Evolutionary conservation across 2,113 vertebrate genomes (phyloP).

Genomic region (Andinoacara biseriatus): DNA sequence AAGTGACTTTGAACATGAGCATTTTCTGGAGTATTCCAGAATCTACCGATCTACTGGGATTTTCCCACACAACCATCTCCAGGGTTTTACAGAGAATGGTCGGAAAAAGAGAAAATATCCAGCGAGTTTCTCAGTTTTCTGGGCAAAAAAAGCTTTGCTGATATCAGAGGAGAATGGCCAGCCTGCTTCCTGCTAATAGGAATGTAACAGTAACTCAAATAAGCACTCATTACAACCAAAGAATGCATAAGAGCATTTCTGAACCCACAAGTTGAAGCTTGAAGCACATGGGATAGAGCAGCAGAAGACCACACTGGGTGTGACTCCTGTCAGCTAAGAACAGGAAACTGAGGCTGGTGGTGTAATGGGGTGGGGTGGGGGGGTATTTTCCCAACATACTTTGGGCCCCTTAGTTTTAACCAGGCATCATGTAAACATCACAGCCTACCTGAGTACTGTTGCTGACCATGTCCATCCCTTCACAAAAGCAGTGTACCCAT

Average conservation of each 20-base stretch:
- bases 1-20: not conserved
- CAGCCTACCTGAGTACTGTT: not conserved
- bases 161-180: not conserved
- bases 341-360: not conserved
- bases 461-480: not conserved
- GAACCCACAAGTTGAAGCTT: not conserved
- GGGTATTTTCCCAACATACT: not conserved
- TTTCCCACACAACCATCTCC: not conserved
- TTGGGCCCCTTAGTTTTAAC: not conserved
- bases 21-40: not conserved
- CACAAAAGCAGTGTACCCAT: fast-evolving
- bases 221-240: not conserved
- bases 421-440: not conserved
- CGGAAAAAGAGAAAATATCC: not conserved
- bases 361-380: not conserved
- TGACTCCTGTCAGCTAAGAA: not conserved
- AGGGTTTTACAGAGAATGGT: not conserved
- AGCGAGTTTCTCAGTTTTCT: not conserved
- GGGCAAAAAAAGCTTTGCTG: not conserved
- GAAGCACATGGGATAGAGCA: not conserved
- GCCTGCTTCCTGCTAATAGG: not conserved
- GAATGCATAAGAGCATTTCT: not conserved
- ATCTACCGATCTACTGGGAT: not conserved
- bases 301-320: not conserved
- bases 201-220: not conserved